A percentile compares a stretch with the other conserved stretches of the same genome.
Conservation (phyloP, 2,888 invertebrate genomes). For the Orthosia gothica region DNA sequence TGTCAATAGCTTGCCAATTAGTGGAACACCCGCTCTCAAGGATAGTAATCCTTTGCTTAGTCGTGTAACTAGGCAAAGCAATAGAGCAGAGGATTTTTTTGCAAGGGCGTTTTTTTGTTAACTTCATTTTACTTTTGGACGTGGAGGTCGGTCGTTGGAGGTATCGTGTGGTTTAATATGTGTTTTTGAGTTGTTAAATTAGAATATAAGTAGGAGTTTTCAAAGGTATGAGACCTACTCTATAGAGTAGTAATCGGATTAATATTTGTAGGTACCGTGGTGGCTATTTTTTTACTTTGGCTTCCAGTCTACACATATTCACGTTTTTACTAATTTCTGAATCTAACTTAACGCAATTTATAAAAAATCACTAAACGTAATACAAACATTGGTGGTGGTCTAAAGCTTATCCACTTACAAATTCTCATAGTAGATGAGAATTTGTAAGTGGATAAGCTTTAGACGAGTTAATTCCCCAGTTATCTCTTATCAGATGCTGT, state of each 20-base stretch:
- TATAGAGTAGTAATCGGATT: too few species aligned
- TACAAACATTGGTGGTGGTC: slow-evolving; percentile 16
- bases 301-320: too few species aligned
- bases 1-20: slow-evolving; percentile 54
- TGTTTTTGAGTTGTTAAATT: too few species aligned
- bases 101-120: not conserved
- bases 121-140: not conserved
- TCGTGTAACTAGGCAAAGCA: not conserved
- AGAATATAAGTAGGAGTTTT: too few species aligned
- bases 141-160: not conserved
- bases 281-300: too few species aligned
- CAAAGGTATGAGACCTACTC: too few species aligned
- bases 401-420: slow-evolving; percentile 5
- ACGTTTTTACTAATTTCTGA: too few species aligned
- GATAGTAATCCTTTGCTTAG: slow-evolving; percentile 21
- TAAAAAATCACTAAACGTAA: too few species aligned
- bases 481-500: slow-evolving; percentile 38
- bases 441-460: too few species aligned
- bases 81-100: not conserved
- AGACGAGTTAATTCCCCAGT: slow-evolving; percentile 42
- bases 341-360: too few species aligned
- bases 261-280: too few species aligned
- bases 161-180: not conserved
- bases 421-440: too few species aligned
- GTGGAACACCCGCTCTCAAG: slow-evolving; percentile 36